Conservation (phyloP, 2,113 vertebrate genomes). For the Ameiurus melas region DNA sequence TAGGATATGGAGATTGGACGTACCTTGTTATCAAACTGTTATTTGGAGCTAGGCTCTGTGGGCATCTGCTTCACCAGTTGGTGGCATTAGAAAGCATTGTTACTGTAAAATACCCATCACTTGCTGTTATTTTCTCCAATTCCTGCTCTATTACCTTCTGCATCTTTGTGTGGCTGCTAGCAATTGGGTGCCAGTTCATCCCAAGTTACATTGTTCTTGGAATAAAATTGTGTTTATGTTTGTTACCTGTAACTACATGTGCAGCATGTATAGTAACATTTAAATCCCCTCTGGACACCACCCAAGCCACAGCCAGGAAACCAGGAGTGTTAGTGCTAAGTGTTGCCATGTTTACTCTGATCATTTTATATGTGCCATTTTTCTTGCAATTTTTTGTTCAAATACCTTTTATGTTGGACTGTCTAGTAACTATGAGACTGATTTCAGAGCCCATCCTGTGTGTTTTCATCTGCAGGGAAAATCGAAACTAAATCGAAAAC, state of each 20-base stretch:
- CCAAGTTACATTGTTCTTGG: accelerated
- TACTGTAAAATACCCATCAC: too few species aligned
- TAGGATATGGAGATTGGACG: background rate
- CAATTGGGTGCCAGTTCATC: too few species aligned
- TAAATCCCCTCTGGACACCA: background rate
- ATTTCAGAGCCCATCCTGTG: background rate
- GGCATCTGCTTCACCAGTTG: background rate
- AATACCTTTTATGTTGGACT: too few species aligned
- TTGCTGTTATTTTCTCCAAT: too few species aligned
- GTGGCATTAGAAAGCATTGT: background rate
- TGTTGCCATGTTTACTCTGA: background rate
- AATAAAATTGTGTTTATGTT: background rate
- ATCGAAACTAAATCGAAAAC: background rate
- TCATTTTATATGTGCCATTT: too few species aligned
- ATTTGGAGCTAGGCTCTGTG: background rate
- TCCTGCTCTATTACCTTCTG: too few species aligned
- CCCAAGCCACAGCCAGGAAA: background rate
- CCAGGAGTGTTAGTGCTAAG: background rate
- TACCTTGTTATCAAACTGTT: background rate
- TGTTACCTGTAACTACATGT: background rate
- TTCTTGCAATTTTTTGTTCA: too few species aligned
- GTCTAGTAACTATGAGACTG: too few species aligned
- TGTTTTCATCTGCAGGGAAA: background rate
- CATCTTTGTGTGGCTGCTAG: too few species aligned
- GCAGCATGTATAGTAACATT: background rate